Percentiles rank a stretch among this genome's conserved stretches.
Evolutionary conservation across 2,113 vertebrate genomes (phyloP).

Genomic region (Calyptomena viridis): DNA sequence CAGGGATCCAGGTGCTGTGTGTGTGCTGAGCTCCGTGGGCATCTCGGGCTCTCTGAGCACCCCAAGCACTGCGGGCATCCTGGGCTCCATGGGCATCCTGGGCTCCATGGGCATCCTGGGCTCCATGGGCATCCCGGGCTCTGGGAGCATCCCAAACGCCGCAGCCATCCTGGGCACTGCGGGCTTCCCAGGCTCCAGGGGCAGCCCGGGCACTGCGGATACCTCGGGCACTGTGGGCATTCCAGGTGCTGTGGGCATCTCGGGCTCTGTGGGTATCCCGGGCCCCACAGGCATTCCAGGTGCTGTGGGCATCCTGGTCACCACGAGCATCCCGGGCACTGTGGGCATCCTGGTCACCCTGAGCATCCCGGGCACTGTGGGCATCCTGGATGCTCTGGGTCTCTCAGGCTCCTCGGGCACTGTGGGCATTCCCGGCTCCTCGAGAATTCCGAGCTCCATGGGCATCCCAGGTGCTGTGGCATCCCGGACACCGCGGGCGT

Average conservation of each 20-base stretch:
- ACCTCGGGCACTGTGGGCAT: no score
- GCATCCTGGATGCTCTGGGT: no score
- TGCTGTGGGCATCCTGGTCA: neutral
- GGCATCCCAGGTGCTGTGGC: neutral
- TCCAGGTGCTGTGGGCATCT: neutral
- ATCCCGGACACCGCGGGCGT: no score
- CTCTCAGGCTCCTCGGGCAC: neutral
- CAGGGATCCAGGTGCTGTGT: no score
- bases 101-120: neutral
- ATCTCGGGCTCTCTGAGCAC: neutral
- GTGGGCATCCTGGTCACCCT: no score
- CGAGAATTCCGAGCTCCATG: no score
- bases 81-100: accelerated
- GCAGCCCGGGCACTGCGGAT: neutral
- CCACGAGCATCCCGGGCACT: neutral
- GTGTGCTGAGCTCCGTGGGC: no score
- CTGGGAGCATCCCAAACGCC: neutral
- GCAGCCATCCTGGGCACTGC: neutral
- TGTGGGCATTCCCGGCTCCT: accelerated
- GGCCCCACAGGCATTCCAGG: neutral
- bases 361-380: neutral
- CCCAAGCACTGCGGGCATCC: no score
- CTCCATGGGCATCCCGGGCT: neutral
- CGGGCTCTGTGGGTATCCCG: neutral
- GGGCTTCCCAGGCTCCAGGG: no score